Conservation (phyloP, 2,888 invertebrate species). For the Agriotes lineatus region DNA sequence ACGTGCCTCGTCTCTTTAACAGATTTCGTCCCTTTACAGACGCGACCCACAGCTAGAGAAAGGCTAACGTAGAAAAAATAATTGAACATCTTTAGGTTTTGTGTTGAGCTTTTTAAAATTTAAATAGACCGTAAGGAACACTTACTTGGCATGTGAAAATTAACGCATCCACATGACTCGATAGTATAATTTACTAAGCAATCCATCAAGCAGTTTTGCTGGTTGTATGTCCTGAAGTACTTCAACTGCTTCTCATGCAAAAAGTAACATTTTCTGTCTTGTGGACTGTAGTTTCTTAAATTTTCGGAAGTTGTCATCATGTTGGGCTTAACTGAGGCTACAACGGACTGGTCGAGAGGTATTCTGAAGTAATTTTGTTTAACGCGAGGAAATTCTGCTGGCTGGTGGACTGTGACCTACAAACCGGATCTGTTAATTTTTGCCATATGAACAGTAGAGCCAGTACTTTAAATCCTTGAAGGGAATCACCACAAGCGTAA, state of each 20-base stretch:
- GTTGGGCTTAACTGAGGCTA: slow-evolving; percentile 76
- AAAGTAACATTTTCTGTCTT: slow-evolving; percentile 74
- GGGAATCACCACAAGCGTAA: too few relatives aligned
- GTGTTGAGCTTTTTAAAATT: too few relatives aligned
- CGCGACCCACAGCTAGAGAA: too few relatives aligned
- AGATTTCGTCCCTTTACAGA: too few relatives aligned
- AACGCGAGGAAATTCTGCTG: slow-evolving; percentile 73
- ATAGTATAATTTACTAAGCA: slow-evolving; percentile 75
- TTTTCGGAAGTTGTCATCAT: slow-evolving; percentile 77
- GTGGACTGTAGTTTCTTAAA: slow-evolving; percentile 71
- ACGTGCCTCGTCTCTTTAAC: too few relatives aligned
- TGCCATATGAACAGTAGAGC: too few relatives aligned
- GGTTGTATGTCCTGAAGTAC: slow-evolving; percentile 75
- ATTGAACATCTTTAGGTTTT: too few relatives aligned
- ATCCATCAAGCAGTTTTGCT: slow-evolving; percentile 76
- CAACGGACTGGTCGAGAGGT: slow-evolving; percentile 74
- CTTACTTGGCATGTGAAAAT: slow-evolving; percentile 72
- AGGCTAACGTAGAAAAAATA: too few relatives aligned
- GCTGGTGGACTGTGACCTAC: slow-evolving; percentile 57
- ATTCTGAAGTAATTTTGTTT: slow-evolving; percentile 74
- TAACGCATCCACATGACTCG: slow-evolving; percentile 72
- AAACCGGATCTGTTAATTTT: too few relatives aligned
- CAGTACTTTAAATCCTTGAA: too few relatives aligned
- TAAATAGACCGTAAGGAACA: not conserved
- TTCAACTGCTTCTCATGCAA: slow-evolving; percentile 72